These are phyloP conservation scores for Chaetodon trifascialis DNA, from an alignment of 2,113 vertebrate genomes.

Conservation along the genomic window DNA sequence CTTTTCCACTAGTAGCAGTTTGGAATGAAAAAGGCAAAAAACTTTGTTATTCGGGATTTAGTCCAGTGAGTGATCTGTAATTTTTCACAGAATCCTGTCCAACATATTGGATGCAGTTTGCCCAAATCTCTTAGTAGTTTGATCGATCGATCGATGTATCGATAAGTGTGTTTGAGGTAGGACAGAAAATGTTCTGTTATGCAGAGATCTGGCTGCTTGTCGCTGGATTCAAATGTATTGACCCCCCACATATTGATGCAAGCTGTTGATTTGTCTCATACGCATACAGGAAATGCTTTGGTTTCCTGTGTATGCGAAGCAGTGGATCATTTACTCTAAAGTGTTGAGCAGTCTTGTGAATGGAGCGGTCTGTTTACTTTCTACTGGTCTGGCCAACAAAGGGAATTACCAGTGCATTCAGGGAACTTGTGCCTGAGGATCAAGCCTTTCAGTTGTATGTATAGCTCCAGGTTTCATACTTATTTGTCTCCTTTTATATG, in stretches of 20 bases:
- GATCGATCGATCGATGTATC: too few species aligned
- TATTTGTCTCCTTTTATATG: background rate
- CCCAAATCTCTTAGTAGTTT: too few species aligned
- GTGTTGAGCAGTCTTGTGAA: conserved; percentile 47
- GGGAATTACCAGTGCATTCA: conserved; percentile 38
- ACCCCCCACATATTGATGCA: conserved; percentile 21
- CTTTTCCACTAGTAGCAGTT: background rate
- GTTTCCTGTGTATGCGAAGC: conserved; percentile 77
- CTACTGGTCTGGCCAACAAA: conserved; percentile 19
- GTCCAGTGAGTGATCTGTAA: too few species aligned
- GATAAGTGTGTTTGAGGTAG: too few species aligned
- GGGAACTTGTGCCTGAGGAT: conserved; percentile 39
- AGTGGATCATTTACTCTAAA: conserved; percentile 41
- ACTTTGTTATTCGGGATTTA: background rate
- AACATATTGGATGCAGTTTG: too few species aligned
- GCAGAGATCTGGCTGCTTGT: background rate
- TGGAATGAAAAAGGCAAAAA: background rate
- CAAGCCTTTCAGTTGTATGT: conserved; percentile 53
- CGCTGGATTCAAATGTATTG: background rate
- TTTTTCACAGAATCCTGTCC: too few species aligned
- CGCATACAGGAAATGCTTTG: conserved; percentile 78
- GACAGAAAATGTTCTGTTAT: too few species aligned
- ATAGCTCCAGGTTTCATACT: conserved; percentile 43
- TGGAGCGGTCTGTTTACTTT: conserved; percentile 41
- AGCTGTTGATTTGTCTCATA: conserved; percentile 30